phyloP scores from a whole-genome alignment of 2,113 vertebrate species.

The Oryzias woworae region DNA sequence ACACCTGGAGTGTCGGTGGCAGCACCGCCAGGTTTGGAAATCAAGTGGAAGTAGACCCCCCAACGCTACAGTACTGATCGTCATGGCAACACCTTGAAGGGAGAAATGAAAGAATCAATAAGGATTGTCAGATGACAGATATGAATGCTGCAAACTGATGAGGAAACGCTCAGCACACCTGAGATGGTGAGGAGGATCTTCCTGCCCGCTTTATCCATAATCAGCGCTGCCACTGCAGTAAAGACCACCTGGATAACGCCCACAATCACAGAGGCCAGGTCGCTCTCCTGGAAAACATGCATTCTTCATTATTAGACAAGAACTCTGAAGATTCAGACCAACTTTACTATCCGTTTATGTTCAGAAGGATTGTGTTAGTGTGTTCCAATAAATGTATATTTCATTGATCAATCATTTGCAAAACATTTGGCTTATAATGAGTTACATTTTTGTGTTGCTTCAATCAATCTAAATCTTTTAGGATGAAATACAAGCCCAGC shows the following conservation, averaged over 20 bases:
- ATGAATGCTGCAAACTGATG: background rate
- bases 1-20: slow-evolving; percentile 13
- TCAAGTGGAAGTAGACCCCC: slow-evolving; percentile 88
- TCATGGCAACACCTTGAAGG: slow-evolving; percentile 83
- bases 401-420: no score
- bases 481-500: no score
- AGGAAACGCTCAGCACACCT: slow-evolving; percentile 62
- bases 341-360: no score
- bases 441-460: no score
- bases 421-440: no score
- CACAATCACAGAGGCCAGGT: slow-evolving; percentile 84
- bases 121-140: background rate
- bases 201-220: slow-evolving; percentile 89
- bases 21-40: slow-evolving; percentile 49
- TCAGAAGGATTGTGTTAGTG: no score
- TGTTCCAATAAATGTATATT: no score
- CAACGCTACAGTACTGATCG: slow-evolving; percentile 81
- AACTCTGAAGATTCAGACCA: no score
- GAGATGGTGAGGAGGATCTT: slow-evolving; percentile 87
- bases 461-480: no score
- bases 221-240: slow-evolving; percentile 82
- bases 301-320: no score
- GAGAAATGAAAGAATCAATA: background rate
- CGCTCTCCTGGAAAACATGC: slow-evolving; percentile 76
- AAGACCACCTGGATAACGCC: slow-evolving; percentile 87